Evolutionary conservation across 2,797 vertebrate genomes (phyloP), one percentile per base, ranked within the genome.

Genomic region (Melopsittacus undulatus): DNA sequence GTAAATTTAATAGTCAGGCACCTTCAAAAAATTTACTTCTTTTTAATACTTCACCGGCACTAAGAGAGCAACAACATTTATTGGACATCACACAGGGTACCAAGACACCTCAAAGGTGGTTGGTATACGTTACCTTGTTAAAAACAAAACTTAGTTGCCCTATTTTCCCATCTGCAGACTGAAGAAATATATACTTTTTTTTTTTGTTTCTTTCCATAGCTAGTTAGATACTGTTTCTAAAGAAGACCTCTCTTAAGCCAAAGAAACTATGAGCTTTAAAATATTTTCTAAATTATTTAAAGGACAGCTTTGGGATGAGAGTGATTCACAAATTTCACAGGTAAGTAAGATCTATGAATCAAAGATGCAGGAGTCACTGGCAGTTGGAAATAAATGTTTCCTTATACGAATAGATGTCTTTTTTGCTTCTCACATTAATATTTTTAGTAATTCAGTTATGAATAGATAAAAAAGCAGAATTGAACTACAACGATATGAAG

Each of bases 381-480:
- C 52, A 85, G 34, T 52, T 90, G 87, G 54, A 96, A 76, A 13
- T 8, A 86, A 69, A 67, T 80, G 36, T 95, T 94, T 91, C 73
- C 52, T 89, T n/a, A 9, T 92, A 64, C 89, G 82, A 69, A 22
- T 79, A 43, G 68, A 52, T 93, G 64, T 34, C n/a, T 36, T 90
- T 72, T 97, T 96, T 56, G 75, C 51, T 92, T 91, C 29, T 72
- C 57, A 89, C 13, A 91, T 64, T 49, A 96, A 73, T 82, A 84
- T 61, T 61, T 82, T 91, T 61, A 29, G 18, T 64, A 93, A 87
- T 90, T 91, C 23, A 21, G 14, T 68, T 64, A 92, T 93, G 34
- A 92, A 87, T 91, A 79, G 40, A 74, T 94, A 68, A 92, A 22
- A 82, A 85, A 27, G 46, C 26, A 86, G 80, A 72, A 91, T 57